These are phyloP conservation scores for Spheniscus mendiculus DNA, from an alignment of 2,113 vertebrate species.

Conservation along the genomic window DNA sequence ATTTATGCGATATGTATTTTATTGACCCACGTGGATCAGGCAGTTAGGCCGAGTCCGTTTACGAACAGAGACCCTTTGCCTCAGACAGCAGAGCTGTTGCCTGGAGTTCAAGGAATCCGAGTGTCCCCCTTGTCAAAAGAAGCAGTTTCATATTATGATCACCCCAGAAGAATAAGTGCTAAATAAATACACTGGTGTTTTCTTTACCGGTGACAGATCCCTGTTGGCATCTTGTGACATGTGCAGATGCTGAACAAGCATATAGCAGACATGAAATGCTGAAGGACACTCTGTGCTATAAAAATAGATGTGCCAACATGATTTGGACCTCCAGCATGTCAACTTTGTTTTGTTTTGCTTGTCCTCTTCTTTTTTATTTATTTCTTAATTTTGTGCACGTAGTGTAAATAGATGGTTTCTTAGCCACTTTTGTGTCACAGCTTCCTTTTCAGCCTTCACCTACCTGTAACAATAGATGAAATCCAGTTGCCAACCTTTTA, in stretches of 20 bases:
- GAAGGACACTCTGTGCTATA: background rate
- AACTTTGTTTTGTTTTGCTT: background rate
- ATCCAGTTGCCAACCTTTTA: background rate
- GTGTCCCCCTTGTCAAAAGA: background rate
- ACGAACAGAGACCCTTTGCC: background rate
- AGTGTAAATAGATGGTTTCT: background rate
- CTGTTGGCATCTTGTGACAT: background rate
- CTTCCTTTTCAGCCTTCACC: background rate
- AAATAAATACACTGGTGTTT: background rate
- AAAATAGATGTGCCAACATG: background rate
- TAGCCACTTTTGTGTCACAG: background rate
- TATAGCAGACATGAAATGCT: background rate
- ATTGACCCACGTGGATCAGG: background rate
- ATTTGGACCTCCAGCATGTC: background rate
- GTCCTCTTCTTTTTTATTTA: background rate
- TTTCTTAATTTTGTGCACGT: background rate
- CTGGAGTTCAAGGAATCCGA: background rate
- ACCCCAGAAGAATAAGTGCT: background rate
- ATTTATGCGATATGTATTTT: background rate
- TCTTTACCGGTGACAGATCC: background rate
- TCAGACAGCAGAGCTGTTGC: background rate
- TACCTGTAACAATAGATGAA: background rate
- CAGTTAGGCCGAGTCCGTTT: background rate
- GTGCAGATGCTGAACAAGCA: background rate
- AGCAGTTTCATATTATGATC: background rate